These are phyloP conservation scores for Odontocolon sp. DNA, from an alignment of 2,888 invertebrate species.

Conservation along the genomic window DNA sequence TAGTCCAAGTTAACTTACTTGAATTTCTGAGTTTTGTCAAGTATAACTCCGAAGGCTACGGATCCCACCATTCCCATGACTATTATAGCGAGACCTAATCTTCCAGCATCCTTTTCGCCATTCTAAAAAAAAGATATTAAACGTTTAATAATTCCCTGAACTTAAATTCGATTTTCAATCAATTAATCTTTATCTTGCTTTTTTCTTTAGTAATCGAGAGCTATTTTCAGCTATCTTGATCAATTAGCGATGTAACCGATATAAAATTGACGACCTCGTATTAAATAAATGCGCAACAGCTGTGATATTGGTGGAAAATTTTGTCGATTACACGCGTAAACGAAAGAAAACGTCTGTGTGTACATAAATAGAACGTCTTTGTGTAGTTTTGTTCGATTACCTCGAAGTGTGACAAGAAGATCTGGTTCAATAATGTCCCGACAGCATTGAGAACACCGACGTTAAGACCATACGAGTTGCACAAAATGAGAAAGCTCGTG, in stretches of 20 bases:
- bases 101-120: constrained; percentile 83
- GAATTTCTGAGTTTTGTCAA: constrained; percentile 86
- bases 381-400: no score
- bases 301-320: not conserved
- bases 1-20: constrained; percentile 81
- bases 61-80: constrained; percentile 86
- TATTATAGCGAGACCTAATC: constrained; percentile 85
- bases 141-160: no score
- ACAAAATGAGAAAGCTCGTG: constrained; percentile 83
- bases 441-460: constrained; percentile 89
- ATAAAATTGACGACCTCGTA: not conserved
- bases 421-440: constrained; percentile 84
- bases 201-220: not conserved
- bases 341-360: no score
- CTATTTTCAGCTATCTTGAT: not conserved
- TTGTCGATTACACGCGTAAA: no score
- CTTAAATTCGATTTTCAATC: no score
- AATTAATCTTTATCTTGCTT: not conserved
- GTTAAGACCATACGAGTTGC: constrained; percentile 86
- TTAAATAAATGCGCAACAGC: not conserved
- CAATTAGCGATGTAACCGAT: not conserved
- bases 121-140: constrained; percentile 78
- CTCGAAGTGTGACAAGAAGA: constrained; percentile 80
- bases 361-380: no score
- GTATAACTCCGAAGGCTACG: constrained; percentile 84